Conservation (phyloP, 2,797 vertebrate species). For the Leucoraja ocellata region DNA sequence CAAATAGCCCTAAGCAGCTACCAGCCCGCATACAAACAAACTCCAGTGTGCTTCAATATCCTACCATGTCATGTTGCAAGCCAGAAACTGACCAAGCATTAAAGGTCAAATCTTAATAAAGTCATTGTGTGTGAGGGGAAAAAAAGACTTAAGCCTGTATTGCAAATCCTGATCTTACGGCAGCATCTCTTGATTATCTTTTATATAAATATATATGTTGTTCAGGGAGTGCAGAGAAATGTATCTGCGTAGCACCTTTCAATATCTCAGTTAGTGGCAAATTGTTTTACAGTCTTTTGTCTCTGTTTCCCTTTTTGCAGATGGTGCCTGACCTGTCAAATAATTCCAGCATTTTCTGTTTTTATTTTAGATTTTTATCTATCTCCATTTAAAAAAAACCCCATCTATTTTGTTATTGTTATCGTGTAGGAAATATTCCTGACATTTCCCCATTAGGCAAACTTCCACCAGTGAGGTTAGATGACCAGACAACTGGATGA, state of each 20-base stretch:
- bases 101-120: conserved; percentile 11
- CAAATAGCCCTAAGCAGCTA: neutral
- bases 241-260: neutral
- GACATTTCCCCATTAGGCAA: neutral
- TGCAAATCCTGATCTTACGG: neutral
- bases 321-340: too few relatives aligned
- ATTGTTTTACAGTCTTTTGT: too few relatives aligned
- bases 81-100: neutral
- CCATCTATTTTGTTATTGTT: too few relatives aligned
- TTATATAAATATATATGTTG: neutral
- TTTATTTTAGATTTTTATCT: too few relatives aligned
- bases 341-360: too few relatives aligned
- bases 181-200: neutral
- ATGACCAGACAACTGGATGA: neutral
- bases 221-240: neutral
- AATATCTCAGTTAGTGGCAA: too few relatives aligned
- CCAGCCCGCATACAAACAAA: neutral
- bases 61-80: conserved; percentile 8
- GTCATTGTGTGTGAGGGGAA: neutral
- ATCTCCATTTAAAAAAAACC: too few relatives aligned
- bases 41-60: neutral
- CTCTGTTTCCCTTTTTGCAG: too few relatives aligned
- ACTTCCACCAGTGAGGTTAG: neutral
- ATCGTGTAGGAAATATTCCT: neutral
- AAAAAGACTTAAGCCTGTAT: neutral